phyloP scores from a whole-genome alignment of 2,888 invertebrate species.

The Tanaodytes sp. region DNA sequence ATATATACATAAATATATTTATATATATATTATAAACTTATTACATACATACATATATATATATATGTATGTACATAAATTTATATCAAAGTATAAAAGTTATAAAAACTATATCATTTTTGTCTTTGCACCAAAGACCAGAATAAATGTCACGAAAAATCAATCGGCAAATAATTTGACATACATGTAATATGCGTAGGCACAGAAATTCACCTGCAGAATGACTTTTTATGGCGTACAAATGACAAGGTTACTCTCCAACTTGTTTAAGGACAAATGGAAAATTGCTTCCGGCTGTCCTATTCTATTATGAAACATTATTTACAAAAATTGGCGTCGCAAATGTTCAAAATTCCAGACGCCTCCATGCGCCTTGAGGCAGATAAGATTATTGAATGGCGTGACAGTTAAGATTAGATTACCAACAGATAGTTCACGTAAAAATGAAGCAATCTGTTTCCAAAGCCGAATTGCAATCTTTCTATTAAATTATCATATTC shows the following conservation, averaged over 20 bases:
- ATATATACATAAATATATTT: too few relatives aligned
- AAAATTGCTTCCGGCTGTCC: conserved; percentile 3
- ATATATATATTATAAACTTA: conserved; percentile 4
- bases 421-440: not conserved
- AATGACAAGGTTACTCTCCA: conserved; percentile 21
- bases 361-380: not conserved
- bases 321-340: conserved; percentile 14
- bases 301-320: conserved; percentile 3
- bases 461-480: not conserved
- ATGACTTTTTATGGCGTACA: conserved; percentile 14
- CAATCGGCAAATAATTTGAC: not conserved
- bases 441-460: conserved; percentile 1
- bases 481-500: not conserved
- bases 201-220: conserved; percentile 2
- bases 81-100: conserved; percentile 30
- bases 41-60: conserved; percentile 11
- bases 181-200: conserved; percentile 11
- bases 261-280: conserved; percentile 4
- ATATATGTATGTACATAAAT: conserved; percentile 17
- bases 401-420: conserved; percentile 27
- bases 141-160: conserved; percentile 4
- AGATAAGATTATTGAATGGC: conserved; percentile 7
- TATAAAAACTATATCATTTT: conserved; percentile 25
- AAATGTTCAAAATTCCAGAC: conserved; percentile 8
- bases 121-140: conserved; percentile 25